A percentile compares a stretch with the other conserved stretches of the same genome.
Evolutionary conservation across 2,113 vertebrate species (phyloP).

Genomic region (Vimba vimba): DNA sequence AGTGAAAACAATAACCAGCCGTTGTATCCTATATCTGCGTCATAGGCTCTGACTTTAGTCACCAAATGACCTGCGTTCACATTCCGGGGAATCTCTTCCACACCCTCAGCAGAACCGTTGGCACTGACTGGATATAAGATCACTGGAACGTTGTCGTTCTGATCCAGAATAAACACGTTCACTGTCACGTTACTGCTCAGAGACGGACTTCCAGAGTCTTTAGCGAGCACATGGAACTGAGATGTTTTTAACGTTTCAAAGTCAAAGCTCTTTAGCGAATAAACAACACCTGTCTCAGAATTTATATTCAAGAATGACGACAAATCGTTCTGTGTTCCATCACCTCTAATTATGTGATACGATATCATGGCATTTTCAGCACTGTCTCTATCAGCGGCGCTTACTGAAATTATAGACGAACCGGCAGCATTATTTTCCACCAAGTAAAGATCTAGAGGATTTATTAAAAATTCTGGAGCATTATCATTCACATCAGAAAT

Average conservation of each 20-base stretch:
- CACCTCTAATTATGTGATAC: conserved; percentile 44
- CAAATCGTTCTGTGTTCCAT: not conserved
- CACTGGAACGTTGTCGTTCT: no score
- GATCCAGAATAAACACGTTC: no score
- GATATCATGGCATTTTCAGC: conserved; percentile 60
- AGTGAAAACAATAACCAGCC: no score
- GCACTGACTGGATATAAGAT: no score
- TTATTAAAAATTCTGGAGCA: conserved; percentile 56
- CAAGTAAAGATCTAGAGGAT: conserved; percentile 63
- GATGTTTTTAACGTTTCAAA: conserved; percentile 52
- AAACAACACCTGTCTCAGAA: conserved; percentile 51
- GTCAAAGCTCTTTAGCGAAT: conserved; percentile 55
- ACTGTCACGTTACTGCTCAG: no score
- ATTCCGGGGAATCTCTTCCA: no score
- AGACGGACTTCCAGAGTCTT: conserved; percentile 35
- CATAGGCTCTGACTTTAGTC: no score
- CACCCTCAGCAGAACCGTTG: no score
- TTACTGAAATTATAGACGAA: conserved; percentile 48
- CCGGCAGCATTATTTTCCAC: conserved; percentile 68
- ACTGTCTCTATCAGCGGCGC: conserved; percentile 62
- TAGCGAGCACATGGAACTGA: not conserved
- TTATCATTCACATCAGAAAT: conserved; percentile 71
- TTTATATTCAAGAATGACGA: conserved; percentile 56
- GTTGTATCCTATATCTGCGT: no score
- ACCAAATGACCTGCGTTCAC: no score